Base-by-base conservation (phyloP, 1,140 invertebrate genomes). In the Drosophila truncata region DNA sequence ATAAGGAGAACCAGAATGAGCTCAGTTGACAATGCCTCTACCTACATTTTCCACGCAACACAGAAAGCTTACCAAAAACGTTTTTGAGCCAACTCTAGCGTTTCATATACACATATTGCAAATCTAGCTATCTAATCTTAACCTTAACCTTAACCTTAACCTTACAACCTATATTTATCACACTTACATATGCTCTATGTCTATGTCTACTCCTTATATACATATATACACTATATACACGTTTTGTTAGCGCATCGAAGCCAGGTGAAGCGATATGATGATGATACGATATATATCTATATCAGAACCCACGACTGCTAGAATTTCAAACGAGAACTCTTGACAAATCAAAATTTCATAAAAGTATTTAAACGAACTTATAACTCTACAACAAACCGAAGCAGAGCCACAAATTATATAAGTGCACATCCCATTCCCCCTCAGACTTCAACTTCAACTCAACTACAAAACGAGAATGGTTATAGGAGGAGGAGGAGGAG, bases 321-420 rank as follows among this genome's bases (percentile, higher is more conserved):
- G 85, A 90, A 90, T 90, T 90, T 90, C 85, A 91, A 82, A 90
- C 78, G 82, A 90, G 70, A 90, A 90, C 86, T 90, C 78, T 91
- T 90, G 85, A 90, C 85, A 90, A 90, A 90, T 90, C 85, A 90
- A 91, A 91, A 80, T 62, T 80, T 80, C 77, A 80, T 80, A 80
- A 52, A 80, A 80, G 70, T 80, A 79, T 74, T 77, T 65, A 78
- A 55, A 41, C 52, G 39, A 79, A 79, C 66, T 78, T 50, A 18
- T 37, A 78, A 35, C 46, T 47, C 47, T 59, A 70, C 54, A 71
- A 82, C 61, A 81, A 61, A 16, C 66, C 27, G 73, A 79, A 64
- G 71, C 61, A 55, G 66, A 55, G 52, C 58, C 59, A 37, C 41
- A 41, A 41, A 57, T 33, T 63, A 61, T 41, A 71, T 61, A 33